Evolutionary conservation across 2,888 invertebrate species (phyloP).

Genomic region (Stenodera caucasica): DNA sequence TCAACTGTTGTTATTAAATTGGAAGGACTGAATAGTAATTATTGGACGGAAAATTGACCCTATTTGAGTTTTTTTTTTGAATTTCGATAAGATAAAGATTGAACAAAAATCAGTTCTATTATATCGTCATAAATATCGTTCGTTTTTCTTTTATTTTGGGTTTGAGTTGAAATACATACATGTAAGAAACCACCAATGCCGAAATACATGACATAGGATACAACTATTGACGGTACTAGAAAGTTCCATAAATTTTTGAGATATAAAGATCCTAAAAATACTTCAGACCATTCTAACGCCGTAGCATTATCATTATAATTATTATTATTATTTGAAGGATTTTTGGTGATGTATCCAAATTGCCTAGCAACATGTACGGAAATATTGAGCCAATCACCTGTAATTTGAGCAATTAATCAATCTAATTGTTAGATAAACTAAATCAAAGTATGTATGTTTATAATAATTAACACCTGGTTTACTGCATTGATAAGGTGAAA

Average conservation of each 20-base stretch:
- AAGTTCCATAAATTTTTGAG: conserved; percentile 59
- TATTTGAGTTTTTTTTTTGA: no score
- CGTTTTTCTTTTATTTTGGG: neutral
- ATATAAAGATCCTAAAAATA: conserved; percentile 57
- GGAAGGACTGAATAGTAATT: neutral
- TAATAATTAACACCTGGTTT: conserved; percentile 3
- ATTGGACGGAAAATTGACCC: no score
- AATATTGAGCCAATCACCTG: conserved; percentile 71
- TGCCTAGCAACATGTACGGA: conserved; percentile 65
- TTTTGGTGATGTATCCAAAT: conserved; percentile 51
- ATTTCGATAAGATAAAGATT: no score
- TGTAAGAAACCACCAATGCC: conserved; percentile 69
- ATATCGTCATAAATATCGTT: neutral
- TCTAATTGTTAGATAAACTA: neutral
- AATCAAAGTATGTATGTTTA: neutral
- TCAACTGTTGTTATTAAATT: neutral
- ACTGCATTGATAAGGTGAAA: neutral
- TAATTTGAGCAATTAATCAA: conserved; percentile 34
- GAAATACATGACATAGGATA: conserved; percentile 66
- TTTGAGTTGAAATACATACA: conserved; percentile 56
- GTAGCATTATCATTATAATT: conserved; percentile 30
- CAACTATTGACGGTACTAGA: conserved; percentile 57
- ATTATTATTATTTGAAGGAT: no score
- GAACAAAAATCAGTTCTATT: no score
- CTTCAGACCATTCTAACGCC: conserved; percentile 49